Evolutionary conservation across 2,888 invertebrate species (phyloP).

Genomic region (Pseudococcus longispinus): DNA sequence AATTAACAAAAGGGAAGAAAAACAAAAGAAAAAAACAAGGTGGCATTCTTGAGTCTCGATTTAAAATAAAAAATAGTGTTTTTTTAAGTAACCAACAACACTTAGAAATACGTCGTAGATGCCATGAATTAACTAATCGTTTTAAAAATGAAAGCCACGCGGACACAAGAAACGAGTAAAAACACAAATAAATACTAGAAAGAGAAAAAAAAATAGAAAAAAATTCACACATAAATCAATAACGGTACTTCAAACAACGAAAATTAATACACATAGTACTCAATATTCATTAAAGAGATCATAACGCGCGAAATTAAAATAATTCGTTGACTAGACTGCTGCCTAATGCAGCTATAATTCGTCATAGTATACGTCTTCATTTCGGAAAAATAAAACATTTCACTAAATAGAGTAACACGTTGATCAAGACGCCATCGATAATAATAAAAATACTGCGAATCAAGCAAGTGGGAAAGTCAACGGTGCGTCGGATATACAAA

Average conservation of each 20-base stretch:
- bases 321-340: slow-evolving; percentile 55
- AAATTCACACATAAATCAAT: slow-evolving; percentile 12
- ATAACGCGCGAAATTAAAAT: slow-evolving; percentile 48
- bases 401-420: background rate
- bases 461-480: slow-evolving; percentile 24
- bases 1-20: background rate
- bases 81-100: background rate
- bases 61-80: background rate
- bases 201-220: background rate
- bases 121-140: slow-evolving; percentile 4
- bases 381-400: background rate
- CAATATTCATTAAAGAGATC: slow-evolving; percentile 49
- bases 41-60: background rate
- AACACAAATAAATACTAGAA: slow-evolving; percentile 3
- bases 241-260: slow-evolving; percentile 47
- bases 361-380: background rate
- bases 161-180: slow-evolving; percentile 27
- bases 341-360: slow-evolving; percentile 47
- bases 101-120: background rate
- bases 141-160: slow-evolving; percentile 36
- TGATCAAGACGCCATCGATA: background rate
- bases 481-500: background rate
- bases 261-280: slow-evolving; percentile 24
- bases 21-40: background rate
- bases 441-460: background rate